phyloP scores from a whole-genome alignment of 1,140 invertebrate species.

The Oncopeltus fasciatus region DNA sequence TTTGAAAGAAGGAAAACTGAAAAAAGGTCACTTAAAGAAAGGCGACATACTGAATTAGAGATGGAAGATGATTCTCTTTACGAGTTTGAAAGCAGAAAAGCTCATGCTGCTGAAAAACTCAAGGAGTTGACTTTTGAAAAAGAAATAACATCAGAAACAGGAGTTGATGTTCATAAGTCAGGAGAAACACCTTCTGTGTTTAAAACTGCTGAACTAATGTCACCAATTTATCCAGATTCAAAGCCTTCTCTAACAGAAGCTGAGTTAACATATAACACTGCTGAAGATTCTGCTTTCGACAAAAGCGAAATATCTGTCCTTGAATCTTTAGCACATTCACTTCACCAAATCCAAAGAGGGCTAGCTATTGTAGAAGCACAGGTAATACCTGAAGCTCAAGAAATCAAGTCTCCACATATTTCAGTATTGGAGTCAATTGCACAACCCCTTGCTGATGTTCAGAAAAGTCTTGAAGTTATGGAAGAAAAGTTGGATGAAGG shows the following conservation, averaged over 20 bases:
- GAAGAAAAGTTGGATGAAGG: conserved; percentile 27
- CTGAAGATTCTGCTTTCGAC: conserved; percentile 23
- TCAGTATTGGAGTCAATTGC: conserved; percentile 31
- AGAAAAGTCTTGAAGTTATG: conserved; percentile 38
- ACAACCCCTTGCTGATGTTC: conserved; percentile 46
- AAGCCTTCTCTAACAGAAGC: conserved; percentile 13
- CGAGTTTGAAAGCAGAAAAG: conserved; percentile 21
- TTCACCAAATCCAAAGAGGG: conserved; percentile 26
- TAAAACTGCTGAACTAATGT: conserved; percentile 6
- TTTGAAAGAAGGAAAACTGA: conserved; percentile 8
- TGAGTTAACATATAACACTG: conserved; percentile 21
- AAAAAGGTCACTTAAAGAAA: conserved; percentile 12
- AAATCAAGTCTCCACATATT: conserved; percentile 18
- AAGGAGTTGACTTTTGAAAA: background rate
- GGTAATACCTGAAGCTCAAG: conserved; percentile 20
- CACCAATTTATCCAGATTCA: background rate
- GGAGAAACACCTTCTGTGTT: background rate
- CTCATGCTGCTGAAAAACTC: background rate
- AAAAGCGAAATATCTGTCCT: conserved; percentile 26
- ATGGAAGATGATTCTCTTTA: conserved; percentile 23
- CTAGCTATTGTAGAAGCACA: conserved; percentile 24
- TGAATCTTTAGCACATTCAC: conserved; percentile 25
- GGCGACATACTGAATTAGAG: conserved; percentile 20
- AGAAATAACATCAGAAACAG: background rate
- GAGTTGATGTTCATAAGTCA: background rate